Evolutionary conservation across 2,797 vertebrate species (phyloP), one percentile per base, ranked within the genome.

Genomic region (Lutjanus campechanus): DNA sequence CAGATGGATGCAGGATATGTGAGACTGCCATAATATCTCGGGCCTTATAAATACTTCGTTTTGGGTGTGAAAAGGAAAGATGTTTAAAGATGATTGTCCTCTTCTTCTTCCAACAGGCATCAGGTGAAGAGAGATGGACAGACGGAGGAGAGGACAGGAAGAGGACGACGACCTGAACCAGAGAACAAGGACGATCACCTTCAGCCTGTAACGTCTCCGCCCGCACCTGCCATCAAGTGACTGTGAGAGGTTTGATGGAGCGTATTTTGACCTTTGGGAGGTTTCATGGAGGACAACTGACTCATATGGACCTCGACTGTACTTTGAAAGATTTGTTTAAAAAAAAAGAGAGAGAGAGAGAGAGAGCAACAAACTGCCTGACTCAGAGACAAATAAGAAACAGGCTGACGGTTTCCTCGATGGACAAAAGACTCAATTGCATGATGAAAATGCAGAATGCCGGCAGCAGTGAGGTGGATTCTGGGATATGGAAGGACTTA

Each of bases 91-190:
- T 36, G 16, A 20, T 36, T 51, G 44, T 46, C 12, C 15, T 51
- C 40, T 3, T 44, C 54, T 51, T 81, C 8, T 76, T 11, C 61
- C 44, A 51, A 59, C 87, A 93, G 93, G 91, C 29, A 89, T 93
- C 84, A 93, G 90, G 83, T 93, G 87, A 93, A 78, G 78, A 54
- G 51, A 51, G 43, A 61, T 1, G 50, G 60, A 76, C 2, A 11
- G 25, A 59, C 1, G 29, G 43, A 58, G 22, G 72, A 79, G 53
- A 10, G 73, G 66, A 78, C 63, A 70, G 36, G 47, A 73, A 59
- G 62, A 63, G 49, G 67, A 58, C 8, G 54, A 73, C 16, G 54
- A 49, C 50, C 59, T 67, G 68, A 64, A 59, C 56, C 8, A n/a
- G 43, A 75, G 72, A 65, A 55, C 20, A 65, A 64, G 36, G 56